Percentiles rank a stretch among this genome's conserved stretches.
phyloP scores from a whole-genome alignment of 2,113 vertebrate species.

The Melanotaenia duboulayi region DNA sequence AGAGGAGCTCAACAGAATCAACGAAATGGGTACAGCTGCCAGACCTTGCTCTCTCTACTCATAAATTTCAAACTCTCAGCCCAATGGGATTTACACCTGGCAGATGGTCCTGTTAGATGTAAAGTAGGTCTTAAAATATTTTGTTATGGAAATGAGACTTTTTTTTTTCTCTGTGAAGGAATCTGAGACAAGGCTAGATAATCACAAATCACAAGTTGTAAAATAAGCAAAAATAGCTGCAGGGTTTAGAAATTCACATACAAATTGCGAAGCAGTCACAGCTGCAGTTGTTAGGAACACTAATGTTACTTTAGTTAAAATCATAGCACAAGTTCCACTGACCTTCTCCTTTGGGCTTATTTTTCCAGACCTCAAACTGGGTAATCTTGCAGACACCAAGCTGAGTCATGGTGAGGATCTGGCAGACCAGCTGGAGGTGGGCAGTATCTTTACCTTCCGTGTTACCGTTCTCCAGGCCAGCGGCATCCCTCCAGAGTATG shows the following conservation, averaged over 20 bases:
- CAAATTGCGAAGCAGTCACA: neutral
- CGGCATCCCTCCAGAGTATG: slow-evolving; percentile 92
- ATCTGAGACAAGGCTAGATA: slow-evolving; percentile 17
- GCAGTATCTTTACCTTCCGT: slow-evolving; percentile 95
- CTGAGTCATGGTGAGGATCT: slow-evolving; percentile 86
- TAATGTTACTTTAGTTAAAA: slow-evolving; percentile 23
- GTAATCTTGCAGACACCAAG: slow-evolving; percentile 87
- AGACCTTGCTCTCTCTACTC: slow-evolving; percentile 37
- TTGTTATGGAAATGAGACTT: slow-evolving; percentile 58
- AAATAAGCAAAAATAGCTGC: slow-evolving; percentile 14
- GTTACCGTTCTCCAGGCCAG: slow-evolving; percentile 96
- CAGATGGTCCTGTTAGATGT: slow-evolving; percentile 72
- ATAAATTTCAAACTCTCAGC: slow-evolving; percentile 44
- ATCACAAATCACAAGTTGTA: neutral
- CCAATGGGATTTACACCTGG: slow-evolving; percentile 22
- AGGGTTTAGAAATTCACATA: slow-evolving; percentile 18
- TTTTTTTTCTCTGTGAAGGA: slow-evolving; percentile 39
- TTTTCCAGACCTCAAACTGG: slow-evolving; percentile 89
- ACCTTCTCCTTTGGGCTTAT: slow-evolving; percentile 36
- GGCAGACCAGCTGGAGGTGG: slow-evolving; percentile 90
- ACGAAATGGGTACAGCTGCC: slow-evolving; percentile 87
- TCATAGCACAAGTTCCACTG: neutral
- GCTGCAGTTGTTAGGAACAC: slow-evolving; percentile 20
- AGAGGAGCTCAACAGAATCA: slow-evolving; percentile 93
- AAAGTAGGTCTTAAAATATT: slow-evolving; percentile 18